These are phyloP conservation scores for Corythornis vintsioides DNA, from an alignment of 2,113 vertebrate species.

Conservation along the genomic window DNA sequence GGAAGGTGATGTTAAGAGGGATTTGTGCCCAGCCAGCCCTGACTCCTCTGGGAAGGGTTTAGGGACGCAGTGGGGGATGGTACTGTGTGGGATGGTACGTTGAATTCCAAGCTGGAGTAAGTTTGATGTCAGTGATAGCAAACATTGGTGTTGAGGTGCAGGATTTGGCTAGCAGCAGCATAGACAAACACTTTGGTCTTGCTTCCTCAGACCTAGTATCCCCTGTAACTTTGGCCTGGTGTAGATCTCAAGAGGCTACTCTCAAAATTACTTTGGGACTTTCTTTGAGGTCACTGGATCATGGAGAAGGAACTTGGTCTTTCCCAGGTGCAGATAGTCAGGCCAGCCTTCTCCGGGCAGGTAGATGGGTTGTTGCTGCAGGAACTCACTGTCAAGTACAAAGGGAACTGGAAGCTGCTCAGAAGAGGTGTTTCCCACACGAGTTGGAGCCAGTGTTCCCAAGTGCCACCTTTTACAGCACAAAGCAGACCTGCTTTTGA, in stretches of 20 bases:
- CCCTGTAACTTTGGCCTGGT: not conserved
- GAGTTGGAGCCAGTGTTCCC: not conserved
- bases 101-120: not conserved
- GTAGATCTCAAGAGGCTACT: not conserved
- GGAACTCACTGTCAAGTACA: not conserved
- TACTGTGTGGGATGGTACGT: rapidly evolving
- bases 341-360: not conserved
- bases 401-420: not conserved
- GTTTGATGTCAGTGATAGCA: rapidly evolving
- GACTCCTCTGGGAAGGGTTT: not conserved
- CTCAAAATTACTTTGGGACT: not conserved
- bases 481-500: not conserved
- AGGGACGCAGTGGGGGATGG: not conserved
- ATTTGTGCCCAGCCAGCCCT: not conserved
- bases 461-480: rapidly evolving
- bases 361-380: not conserved
- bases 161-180: not conserved
- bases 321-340: not conserved
- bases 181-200: not conserved
- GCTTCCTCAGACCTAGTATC: not conserved
- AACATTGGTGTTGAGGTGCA: not conserved
- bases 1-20: not conserved
- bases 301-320: not conserved
- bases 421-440: not conserved
- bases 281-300: not conserved